Base-by-base conservation (phyloP, 2,113 vertebrate species). In the Cryptoleucopteryx plumbea region DNA sequence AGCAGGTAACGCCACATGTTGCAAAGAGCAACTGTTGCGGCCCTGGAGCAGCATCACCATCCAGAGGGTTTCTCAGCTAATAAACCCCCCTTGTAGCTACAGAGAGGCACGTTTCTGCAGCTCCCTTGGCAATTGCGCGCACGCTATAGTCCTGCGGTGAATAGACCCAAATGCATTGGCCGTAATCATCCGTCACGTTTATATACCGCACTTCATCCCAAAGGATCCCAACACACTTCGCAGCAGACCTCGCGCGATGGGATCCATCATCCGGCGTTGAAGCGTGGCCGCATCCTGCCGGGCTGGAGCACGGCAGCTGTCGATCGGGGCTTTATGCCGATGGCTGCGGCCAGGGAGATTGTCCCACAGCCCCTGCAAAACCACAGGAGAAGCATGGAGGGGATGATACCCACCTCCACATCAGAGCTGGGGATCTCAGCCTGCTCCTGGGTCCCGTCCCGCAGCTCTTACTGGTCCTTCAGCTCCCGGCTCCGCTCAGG, bases 261-360 rank as follows among this genome's bases (percentile, higher is more conserved):
- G 92, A 74, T 90, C 89, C 82, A 34, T 70, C 77, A 55, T 4
- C 55, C 0, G 0, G 43, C 2, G 1, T 16, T 13, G 42, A 22
- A 91, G 68, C 2, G 1, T 2, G 31, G 84, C 31, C 1, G 3
- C 55, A 53, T 82, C 71, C 75, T 78, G 85, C 48, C 2, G 38
- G 48, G 43, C 50, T 36, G 59, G 25, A 78, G 66, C 58, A 2
- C 2, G 6, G 62, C 18, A 18, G 82, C 36, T 13, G 36, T 13
- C 0, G 3, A 53, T 32, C 14, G 0, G 1, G 6, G 58, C 27
- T 55, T 32, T 52, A 10, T 6, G 61, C 36, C 3, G 5, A 25
- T 1, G 27, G 36, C 42, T 31, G n/a, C 0, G 2, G 16, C 2
- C 31, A 45, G 58, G 58, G 3, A 55, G 3, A 16, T 63, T 12